Conservation (phyloP, 2,797 vertebrate species). For the Bradypodion pumilum region DNA sequence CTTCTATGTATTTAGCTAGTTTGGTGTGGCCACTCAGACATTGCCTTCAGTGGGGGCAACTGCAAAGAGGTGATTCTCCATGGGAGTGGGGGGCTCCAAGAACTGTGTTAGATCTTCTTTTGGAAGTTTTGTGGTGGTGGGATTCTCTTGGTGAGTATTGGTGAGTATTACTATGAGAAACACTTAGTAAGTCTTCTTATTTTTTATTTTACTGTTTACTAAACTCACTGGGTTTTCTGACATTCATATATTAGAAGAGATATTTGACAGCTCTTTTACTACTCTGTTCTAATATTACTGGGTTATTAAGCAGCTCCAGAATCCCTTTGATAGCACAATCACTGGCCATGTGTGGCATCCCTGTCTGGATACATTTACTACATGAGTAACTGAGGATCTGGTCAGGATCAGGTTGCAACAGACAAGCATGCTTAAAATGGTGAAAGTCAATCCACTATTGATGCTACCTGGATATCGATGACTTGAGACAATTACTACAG, state of each 20-base stretch:
- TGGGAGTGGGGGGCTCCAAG: too few relatives aligned
- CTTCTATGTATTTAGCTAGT: neutral
- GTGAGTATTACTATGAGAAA: neutral
- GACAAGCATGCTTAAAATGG: neutral
- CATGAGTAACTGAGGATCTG: neutral
- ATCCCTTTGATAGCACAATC: too few relatives aligned
- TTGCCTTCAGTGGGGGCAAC: neutral
- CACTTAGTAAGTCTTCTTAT: neutral
- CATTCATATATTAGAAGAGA: neutral
- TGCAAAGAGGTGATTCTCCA: neutral
- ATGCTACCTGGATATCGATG: too few relatives aligned
- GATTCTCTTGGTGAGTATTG: too few relatives aligned
- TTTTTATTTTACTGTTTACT: neutral
- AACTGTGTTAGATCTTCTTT: too few relatives aligned
- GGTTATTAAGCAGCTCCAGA: neutral
- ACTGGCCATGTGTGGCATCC: too few relatives aligned
- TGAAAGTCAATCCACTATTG: neutral
- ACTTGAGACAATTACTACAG: too few relatives aligned
- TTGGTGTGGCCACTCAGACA: neutral
- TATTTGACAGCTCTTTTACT: neutral
- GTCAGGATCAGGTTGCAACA: neutral
- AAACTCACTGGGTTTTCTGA: neutral
- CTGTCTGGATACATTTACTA: neutral
- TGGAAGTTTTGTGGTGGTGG: too few relatives aligned
- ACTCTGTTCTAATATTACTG: neutral